Evolutionary conservation across 23 tunicate genomes (phyloP), one percentile per base, ranked within the genome.

Genomic region (Trididemnum miniatum): DNA sequence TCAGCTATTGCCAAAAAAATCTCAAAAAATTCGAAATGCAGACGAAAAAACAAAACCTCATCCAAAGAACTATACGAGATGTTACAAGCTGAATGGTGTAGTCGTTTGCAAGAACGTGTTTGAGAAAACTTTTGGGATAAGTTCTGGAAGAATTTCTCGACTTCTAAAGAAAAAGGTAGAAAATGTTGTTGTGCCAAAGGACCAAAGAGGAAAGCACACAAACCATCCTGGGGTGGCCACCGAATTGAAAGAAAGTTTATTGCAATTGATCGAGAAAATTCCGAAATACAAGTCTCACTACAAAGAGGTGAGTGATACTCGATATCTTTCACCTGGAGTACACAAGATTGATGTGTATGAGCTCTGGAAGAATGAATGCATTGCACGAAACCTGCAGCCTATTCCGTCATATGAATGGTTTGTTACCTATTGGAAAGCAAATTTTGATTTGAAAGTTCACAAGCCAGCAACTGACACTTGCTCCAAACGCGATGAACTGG

Each of bases 41-140:
- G 15, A 44, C 9, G 54, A 44, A 44, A 44, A 44, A 44, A 44
- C 54, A 44, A 44, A 9, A 44, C 54, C 54, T 7, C 54, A 44
- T 44, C 54, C 54, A 44, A 44, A 44, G 15, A 9, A 44, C 9
- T 44, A 44, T 15, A 44, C 5, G 31, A 30, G 36, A 22, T 22
- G 4, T 7, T 69, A 69, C 38, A 31, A 4, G 39, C 31, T 69
- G 38, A 33, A 33, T 31, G 22, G 31, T 9, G 25, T 31, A n/a
- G 18, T 69, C 28, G 75, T 75, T 36, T 75, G 62, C 27, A 75
- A 75, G 24, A 24, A 37, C n/a, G 62, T 75, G 7, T 49, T 75
- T 44, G 15, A 75, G 80, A n/a, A 75, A 39, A 44, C 33, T 2
- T 36, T 75, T 75, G 32, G 80, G 2, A 30, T 40, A 37, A 75